These are phyloP conservation scores for Serrognathus titanus DNA, from an alignment of 2,888 invertebrate species.

Conservation along the genomic window DNA sequence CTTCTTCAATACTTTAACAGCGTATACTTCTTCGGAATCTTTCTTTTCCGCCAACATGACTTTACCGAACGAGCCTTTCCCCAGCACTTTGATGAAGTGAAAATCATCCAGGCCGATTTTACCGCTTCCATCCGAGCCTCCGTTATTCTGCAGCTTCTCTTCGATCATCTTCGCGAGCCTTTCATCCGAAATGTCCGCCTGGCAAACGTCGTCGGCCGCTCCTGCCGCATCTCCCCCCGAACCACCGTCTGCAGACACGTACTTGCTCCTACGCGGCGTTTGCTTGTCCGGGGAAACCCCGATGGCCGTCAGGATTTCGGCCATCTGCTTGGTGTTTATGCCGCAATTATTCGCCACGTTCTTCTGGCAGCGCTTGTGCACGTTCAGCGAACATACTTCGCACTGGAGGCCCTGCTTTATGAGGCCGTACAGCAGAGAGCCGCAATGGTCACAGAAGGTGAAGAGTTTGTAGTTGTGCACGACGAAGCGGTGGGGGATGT, in stretches of 20 bases:
- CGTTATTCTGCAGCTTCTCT: conserved; percentile 48
- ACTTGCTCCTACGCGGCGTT: conserved; percentile 60
- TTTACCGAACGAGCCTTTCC: conserved; percentile 99
- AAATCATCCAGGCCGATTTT: conserved; percentile 84
- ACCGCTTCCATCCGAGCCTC: conserved; percentile 29
- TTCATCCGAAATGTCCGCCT: conserved; percentile 8
- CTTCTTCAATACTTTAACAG: conserved; percentile 90
- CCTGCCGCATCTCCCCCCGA: conserved; percentile 41
- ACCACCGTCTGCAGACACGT: conserved; percentile 42
- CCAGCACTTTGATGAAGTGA: conserved; percentile 96
- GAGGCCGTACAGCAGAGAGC: conserved; percentile 93
- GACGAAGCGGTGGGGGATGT: conserved; percentile 94
- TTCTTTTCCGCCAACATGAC: conserved; percentile 96
- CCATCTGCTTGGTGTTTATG: conserved; percentile 95
- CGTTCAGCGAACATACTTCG: conserved; percentile 94
- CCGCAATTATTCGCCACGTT: conserved; percentile 99
- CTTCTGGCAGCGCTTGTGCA: conserved; percentile 97
- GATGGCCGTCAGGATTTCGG: conserved; percentile 85
- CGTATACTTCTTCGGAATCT: conserved; percentile 87
- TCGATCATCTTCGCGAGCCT: conserved; percentile 46
- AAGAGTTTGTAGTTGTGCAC: conserved; percentile 97
- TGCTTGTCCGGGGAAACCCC: conserved; percentile 79
- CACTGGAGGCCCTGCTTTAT: conserved; percentile 96
- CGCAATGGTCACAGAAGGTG: conserved; percentile 99
- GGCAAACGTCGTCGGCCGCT: conserved; percentile 30